Evolutionary conservation across 2,113 vertebrate species (phyloP).

Genomic region (Leiothrix lutea): DNA sequence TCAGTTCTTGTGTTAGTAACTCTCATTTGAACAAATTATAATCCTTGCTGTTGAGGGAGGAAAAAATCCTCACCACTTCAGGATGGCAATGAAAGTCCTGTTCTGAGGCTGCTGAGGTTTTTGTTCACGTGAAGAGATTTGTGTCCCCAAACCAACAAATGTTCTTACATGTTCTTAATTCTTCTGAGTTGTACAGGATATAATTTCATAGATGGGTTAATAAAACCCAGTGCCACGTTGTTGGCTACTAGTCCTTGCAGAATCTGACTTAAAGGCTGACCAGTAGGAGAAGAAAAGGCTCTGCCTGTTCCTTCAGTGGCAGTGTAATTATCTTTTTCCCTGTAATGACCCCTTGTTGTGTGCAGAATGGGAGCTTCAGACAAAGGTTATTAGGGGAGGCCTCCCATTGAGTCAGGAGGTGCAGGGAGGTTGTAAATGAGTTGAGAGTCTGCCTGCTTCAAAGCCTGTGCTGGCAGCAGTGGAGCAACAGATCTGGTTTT

Average conservation of each 20-base stretch:
- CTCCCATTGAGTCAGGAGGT: neutral
- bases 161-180: neutral
- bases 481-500: neutral
- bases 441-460: neutral
- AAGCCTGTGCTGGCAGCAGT: neutral
- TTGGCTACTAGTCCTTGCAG: neutral
- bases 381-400: neutral
- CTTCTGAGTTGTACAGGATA: neutral
- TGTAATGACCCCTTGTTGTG: neutral
- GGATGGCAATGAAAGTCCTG: neutral
- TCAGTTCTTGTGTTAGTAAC: constrained; percentile 45
- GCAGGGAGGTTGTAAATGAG: neutral
- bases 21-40: constrained; percentile 3
- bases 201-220: neutral
- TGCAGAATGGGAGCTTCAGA: neutral
- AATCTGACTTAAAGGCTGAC: constrained; percentile 11
- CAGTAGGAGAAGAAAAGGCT: neutral
- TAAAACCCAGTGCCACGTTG: neutral
- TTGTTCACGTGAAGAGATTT: neutral
- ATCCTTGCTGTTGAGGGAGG: neutral
- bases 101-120: neutral
- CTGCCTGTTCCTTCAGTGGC: neutral
- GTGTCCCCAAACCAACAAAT: neutral
- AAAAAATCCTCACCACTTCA: neutral
- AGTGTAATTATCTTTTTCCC: neutral